Evolutionary conservation across 2,113 vertebrate genomes (phyloP).

Genomic region (Dermatemys mawii): DNA sequence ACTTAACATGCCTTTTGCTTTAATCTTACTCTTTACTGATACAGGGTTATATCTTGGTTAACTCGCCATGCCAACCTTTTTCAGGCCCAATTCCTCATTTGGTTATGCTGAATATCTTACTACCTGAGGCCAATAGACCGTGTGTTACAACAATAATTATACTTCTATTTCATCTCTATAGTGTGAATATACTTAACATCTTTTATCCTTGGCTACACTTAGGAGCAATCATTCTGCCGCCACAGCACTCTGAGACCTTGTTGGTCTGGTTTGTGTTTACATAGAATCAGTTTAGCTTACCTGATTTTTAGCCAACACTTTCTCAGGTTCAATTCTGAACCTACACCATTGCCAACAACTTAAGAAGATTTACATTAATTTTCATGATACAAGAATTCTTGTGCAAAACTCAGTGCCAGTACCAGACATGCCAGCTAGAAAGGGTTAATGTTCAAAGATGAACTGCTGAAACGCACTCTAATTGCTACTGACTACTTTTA

Average conservation of each 20-base stretch:
- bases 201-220: background rate
- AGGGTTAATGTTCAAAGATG: slow-evolving; percentile 59
- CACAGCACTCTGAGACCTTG: background rate
- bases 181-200: background rate
- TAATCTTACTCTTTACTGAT: background rate
- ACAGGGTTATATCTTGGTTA: background rate
- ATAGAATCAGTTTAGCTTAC: background rate
- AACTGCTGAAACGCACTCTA: slow-evolving; percentile 37
- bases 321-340: slow-evolving; percentile 12
- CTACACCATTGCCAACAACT: background rate
- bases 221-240: background rate
- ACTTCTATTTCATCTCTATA: background rate
- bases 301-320: background rate
- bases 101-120: background rate
- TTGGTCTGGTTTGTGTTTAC: background rate
- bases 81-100: background rate
- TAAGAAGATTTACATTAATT: slow-evolving; percentile 38
- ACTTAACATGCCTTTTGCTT: background rate
- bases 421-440: background rate
- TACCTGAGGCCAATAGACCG: background rate
- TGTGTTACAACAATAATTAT: background rate
- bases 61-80: background rate
- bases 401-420: background rate
- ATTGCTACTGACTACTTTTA: slow-evolving; percentile 71
- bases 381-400: background rate